These are phyloP conservation scores for Neocrepidodera transversa DNA, from an alignment of 2,888 invertebrate genomes.

Conservation along the genomic window DNA sequence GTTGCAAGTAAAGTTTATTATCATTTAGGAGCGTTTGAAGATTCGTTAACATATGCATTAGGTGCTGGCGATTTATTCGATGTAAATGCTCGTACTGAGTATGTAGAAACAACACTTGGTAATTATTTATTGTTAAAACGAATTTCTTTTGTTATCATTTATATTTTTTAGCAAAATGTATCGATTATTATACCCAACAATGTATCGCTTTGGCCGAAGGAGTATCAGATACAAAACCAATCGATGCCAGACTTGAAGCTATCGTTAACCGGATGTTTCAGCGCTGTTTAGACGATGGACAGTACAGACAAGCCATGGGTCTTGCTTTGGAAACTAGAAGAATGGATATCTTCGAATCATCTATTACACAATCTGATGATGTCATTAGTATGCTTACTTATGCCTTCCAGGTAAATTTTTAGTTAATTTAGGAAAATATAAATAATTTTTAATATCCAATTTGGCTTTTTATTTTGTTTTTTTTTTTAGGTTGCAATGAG, in stretches of 20 bases:
- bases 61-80: conserved; percentile 95
- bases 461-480: too few species aligned
- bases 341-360: conserved; percentile 94
- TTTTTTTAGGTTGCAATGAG: conserved; percentile 93
- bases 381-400: conserved; percentile 89
- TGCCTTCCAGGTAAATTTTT: conserved; percentile 80
- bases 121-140: too few species aligned
- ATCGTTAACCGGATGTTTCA: conserved; percentile 98
- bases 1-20: conserved; percentile 99
- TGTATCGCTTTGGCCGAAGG: conserved; percentile 77
- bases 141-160: too few species aligned
- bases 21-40: conserved; percentile 95
- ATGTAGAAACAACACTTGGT: conserved; percentile 94
- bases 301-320: conserved; percentile 95
- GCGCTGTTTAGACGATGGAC: conserved; percentile 91
- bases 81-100: conserved; percentile 92
- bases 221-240: conserved; percentile 69
- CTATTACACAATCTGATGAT: conserved; percentile 93
- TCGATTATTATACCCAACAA: conserved; percentile 94
- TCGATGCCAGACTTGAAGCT: conserved; percentile 85
- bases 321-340: conserved; percentile 95
- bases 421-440: too few species aligned
- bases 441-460: too few species aligned
- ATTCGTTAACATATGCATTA: conserved; percentile 95
- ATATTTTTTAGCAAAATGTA: conserved; percentile 81